These are phyloP conservation scores for Nautilus pompilius DNA, from an alignment of 1,140 invertebrate species.

Conservation along the genomic window DNA sequence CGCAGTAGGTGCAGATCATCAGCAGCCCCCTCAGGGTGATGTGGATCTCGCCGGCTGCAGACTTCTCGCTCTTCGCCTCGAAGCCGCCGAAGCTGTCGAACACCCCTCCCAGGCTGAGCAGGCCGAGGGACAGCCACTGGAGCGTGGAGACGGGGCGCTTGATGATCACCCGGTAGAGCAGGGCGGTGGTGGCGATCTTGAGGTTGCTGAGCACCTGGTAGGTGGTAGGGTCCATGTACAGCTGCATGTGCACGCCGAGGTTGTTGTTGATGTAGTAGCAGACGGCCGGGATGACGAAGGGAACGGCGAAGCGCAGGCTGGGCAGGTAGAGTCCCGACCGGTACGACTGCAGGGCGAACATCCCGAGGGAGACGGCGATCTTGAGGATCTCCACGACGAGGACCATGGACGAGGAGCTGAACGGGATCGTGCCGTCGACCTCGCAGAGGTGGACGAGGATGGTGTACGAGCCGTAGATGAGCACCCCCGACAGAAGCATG, in stretches of 20 bases:
- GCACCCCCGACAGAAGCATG: too few relatives aligned
- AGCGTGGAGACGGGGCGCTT: conserved; percentile 33
- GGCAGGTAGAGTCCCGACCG: conserved; percentile 13
- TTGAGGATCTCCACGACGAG: conserved; percentile 49
- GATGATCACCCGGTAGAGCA: conserved; percentile 50
- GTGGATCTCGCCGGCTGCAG: conserved; percentile 22
- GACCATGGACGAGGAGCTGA: conserved; percentile 45
- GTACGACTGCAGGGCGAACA: too few relatives aligned
- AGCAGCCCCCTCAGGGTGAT: conserved; percentile 41
- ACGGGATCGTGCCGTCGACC: conserved; percentile 47
- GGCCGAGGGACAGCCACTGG: conserved; percentile 44
- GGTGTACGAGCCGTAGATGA: conserved; percentile 50
- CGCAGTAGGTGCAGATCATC: conserved; percentile 43
- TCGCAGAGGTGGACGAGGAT: conserved; percentile 50
- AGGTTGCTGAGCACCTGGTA: conserved; percentile 53
- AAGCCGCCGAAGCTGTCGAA: conserved; percentile 39
- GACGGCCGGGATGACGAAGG: conserved; percentile 46
- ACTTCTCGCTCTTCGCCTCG: conserved; percentile 7
- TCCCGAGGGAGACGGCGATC: too few relatives aligned
- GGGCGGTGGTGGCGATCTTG: conserved; percentile 50
- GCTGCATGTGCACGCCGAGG: conserved; percentile 50
- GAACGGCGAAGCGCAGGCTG: conserved; percentile 18
- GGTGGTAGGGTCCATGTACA: conserved; percentile 54
- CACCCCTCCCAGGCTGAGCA: conserved; percentile 41
- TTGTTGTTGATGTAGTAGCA: conserved; percentile 52